Evolutionary conservation across 2,797 vertebrate species (phyloP).

Genomic region (Falco columbarius): DNA sequence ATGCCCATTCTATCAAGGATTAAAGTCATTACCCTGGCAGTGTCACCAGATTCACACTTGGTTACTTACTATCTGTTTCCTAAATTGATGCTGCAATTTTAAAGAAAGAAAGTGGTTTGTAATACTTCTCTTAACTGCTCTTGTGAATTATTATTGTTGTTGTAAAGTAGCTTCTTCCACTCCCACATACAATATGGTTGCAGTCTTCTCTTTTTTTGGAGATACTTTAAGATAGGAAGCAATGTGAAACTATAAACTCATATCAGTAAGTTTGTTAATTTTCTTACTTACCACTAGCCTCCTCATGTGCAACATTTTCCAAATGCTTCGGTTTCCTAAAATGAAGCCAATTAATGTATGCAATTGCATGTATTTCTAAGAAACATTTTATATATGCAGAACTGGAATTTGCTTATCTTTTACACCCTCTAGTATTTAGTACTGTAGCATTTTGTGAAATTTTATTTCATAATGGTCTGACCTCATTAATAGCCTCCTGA

Average conservation of each 20-base stretch:
- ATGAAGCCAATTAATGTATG: neutral
- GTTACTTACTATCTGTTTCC: neutral
- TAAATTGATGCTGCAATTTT: neutral
- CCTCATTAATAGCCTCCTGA: neutral
- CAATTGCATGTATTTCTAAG: neutral
- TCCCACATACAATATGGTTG: rapidly evolving
- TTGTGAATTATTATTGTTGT: neutral
- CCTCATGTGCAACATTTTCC: neutral
- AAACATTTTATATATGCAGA: neutral
- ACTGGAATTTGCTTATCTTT: neutral
- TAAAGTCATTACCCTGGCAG: neutral
- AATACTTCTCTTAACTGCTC: neutral
- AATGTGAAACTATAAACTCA: neutral
- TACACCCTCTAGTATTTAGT: neutral
- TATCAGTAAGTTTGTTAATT: neutral
- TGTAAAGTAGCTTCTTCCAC: neutral
- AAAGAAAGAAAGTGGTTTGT: neutral
- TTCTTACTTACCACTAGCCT: neutral
- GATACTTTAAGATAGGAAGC: neutral
- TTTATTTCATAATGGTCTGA: neutral
- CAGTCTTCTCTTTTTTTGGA: neutral
- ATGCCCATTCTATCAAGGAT: neutral
- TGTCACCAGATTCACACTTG: neutral
- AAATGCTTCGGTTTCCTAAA: neutral
- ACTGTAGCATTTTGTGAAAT: neutral